Percentiles rank a stretch among this genome's conserved stretches.
Evolutionary conservation across 2,113 vertebrate species (phyloP).

Genomic region (Sebastes schlegelii): DNA sequence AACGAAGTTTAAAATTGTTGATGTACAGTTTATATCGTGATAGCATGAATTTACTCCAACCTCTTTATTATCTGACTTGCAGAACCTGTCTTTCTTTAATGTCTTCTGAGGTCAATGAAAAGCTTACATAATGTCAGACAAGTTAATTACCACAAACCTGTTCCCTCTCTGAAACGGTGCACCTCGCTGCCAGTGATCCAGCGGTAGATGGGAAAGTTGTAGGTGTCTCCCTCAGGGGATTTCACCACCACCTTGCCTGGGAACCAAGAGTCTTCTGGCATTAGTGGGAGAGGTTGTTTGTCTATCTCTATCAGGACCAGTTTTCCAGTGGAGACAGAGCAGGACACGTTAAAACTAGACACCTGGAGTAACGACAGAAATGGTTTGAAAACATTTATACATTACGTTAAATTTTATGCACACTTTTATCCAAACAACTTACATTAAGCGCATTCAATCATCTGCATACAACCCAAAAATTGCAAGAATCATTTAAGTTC

Average conservation of each 20-base stretch:
- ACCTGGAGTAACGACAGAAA: constrained; percentile 28
- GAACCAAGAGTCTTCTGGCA: constrained; percentile 52
- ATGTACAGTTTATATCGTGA: background rate
- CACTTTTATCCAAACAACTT: no score
- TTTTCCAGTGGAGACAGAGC: constrained; percentile 9
- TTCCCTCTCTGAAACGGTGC: constrained; percentile 28
- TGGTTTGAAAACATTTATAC: background rate
- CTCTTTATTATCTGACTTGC: background rate
- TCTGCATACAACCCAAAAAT: no score
- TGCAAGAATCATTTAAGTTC: no score
- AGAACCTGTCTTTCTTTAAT: background rate
- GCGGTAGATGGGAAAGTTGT: constrained; percentile 55
- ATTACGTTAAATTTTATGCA: no score
- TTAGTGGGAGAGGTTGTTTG: constrained; percentile 33
- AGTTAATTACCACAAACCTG: constrained; percentile 24
- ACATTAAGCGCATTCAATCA: no score
- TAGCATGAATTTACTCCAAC: background rate
- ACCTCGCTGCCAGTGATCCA: constrained; percentile 30
- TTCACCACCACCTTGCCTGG: constrained; percentile 41
- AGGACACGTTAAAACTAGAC: constrained; percentile 36
- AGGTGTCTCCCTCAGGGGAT: constrained; percentile 25
- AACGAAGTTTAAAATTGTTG: background rate
- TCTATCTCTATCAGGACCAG: constrained; percentile 59
- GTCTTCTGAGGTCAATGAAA: background rate
- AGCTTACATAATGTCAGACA: background rate